Evolutionary conservation across 2,888 invertebrate species (phyloP).

Genomic region (Eupithecia exiguata): DNA sequence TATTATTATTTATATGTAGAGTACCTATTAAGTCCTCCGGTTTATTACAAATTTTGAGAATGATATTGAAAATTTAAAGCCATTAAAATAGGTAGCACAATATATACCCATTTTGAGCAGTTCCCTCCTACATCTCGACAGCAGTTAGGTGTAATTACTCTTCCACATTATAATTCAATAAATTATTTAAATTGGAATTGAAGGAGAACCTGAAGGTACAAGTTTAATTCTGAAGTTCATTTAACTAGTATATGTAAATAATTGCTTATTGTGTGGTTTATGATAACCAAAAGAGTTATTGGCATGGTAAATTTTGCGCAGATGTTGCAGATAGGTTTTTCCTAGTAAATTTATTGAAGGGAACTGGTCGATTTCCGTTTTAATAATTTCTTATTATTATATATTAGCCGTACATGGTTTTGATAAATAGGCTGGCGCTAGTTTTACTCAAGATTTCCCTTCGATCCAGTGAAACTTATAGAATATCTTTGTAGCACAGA

Average conservation of each 20-base stretch:
- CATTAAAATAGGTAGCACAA: too few relatives aligned
- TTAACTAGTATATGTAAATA: not conserved
- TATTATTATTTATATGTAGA: too few relatives aligned
- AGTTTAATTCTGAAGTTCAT: too few relatives aligned
- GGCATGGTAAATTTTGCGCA: not conserved
- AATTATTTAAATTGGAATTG: too few relatives aligned
- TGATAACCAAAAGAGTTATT: not conserved
- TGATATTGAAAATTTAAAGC: too few relatives aligned
- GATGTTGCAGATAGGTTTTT: not conserved
- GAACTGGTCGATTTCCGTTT: not conserved
- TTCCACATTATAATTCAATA: too few relatives aligned
- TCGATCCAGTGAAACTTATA: not conserved
- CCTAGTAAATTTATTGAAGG: not conserved
- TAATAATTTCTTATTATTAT: not conserved
- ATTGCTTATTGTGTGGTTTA: not conserved
- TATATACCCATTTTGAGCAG: too few relatives aligned
- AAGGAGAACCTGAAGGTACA: too few relatives aligned
- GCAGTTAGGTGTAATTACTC: too few relatives aligned
- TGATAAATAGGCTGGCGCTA: not conserved
- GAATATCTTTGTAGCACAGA: not conserved
- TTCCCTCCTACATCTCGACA: too few relatives aligned
- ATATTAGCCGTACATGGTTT: not conserved
- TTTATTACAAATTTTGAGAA: too few relatives aligned
- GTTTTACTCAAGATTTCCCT: not conserved
- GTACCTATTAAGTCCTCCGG: too few relatives aligned